Evolutionary conservation across 2,113 vertebrate species (phyloP), one percentile per base, ranked within the genome.

Genomic region (Amphilophus citrinellus): DNA sequence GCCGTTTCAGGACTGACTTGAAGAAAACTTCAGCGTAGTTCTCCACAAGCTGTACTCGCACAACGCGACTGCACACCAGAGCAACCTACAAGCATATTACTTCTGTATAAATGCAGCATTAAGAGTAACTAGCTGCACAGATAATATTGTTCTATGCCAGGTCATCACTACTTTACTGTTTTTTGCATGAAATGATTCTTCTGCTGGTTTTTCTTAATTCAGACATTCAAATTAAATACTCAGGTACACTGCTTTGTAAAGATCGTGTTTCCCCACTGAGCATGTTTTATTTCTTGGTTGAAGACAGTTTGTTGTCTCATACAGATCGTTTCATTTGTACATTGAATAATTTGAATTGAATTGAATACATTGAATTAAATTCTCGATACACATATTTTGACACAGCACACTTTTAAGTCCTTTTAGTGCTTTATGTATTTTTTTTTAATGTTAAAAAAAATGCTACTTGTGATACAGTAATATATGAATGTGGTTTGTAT

Each of bases 1-100:
- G 79, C 83, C 30, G 11, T 24, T 87, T 56, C 20, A 11, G 17
- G 68, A 73, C 17, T 87, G 58, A n/a, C 59, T 47, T 9, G 7
- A 65, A 27, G n/a, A 50, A 47, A 60, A 62, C 27, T 39, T 83
- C 11, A 15, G 22, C 27, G 7, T 44, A 14, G 18, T 0, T 42
- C 44, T 30, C 3, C 37, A 57, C 4, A 44, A 20, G 44, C 22
- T 0, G 10, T 59, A 47, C 6, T 59, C 27, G 76, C 68, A 73
- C 66, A 0, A 73, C 44, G 35, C 66, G 32, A 1, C 44, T 32
- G 44, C 24, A 53, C 17, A 73, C 44, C 24, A 53, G 66, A 53
- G 17, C 66, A 61, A 14, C 20, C 50, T 2, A 10, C 57, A 82
- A 50, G 10, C 50, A 20, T 56, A 20, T 27, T 61, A 27, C 50